A percentile compares a stretch with the other conserved stretches of the same genome.
Evolutionary conservation across 2,797 vertebrate genomes (phyloP).

Genomic region (Fundulus diaphanus): DNA sequence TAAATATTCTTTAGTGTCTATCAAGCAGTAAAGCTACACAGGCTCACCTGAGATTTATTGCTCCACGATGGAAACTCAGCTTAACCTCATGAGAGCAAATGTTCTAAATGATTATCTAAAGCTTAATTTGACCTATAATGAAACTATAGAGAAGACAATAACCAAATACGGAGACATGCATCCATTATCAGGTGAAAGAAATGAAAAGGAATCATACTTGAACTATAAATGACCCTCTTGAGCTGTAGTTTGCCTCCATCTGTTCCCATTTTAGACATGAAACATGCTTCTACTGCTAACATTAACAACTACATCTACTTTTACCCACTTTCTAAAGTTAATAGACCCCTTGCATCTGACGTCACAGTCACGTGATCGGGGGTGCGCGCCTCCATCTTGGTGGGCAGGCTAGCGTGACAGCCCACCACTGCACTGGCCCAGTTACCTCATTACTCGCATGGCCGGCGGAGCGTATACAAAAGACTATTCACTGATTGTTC

Average conservation of each 20-base stretch:
- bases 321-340: neutral
- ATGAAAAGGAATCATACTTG: neutral
- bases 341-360: too few relatives aligned
- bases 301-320: neutral
- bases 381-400: too few relatives aligned
- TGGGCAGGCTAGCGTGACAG: too few relatives aligned
- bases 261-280: neutral
- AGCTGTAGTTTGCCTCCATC: neutral
- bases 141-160: neutral
- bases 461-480: too few relatives aligned
- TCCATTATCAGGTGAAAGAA: slow-evolving; percentile 1
- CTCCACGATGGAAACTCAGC: neutral
- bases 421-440: too few relatives aligned
- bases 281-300: neutral
- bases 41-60: slow-evolving; percentile 13
- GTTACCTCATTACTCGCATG: too few relatives aligned
- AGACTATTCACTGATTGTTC: too few relatives aligned
- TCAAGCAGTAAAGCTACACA: slow-evolving; percentile 34
- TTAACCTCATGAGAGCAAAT: slow-evolving; percentile 6
- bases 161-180: neutral
- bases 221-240: neutral
- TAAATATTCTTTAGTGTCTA: slow-evolving; percentile 55
- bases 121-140: neutral
- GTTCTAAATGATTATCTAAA: neutral
- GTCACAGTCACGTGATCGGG: too few relatives aligned